Evolutionary conservation across 2,113 vertebrate genomes (phyloP).

Genomic region (Cairina moschata): DNA sequence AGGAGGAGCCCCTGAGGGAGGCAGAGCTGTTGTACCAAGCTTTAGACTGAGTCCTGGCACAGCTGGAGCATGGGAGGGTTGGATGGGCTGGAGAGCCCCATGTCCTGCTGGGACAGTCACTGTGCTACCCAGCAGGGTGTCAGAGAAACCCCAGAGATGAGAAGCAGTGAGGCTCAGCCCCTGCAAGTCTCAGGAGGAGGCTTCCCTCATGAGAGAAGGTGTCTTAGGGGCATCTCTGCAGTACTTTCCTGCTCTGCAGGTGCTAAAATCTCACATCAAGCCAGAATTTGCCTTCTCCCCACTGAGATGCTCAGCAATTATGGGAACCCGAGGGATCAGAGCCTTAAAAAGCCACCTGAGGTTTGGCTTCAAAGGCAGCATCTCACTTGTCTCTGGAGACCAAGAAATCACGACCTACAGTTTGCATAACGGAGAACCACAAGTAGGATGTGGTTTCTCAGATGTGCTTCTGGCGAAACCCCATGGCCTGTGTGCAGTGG

Average conservation of each 20-base stretch:
- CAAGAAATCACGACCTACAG: neutral
- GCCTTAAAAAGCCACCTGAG: neutral
- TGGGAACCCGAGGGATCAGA: neutral
- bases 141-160: neutral
- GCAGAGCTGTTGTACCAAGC: neutral
- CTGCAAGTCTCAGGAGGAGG: neutral
- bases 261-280: neutral
- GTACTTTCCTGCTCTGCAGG: neutral
- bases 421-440: neutral
- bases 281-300: neutral
- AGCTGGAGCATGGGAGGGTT: neutral
- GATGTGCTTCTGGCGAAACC: neutral
- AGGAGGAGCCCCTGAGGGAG: neutral
- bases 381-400: neutral
- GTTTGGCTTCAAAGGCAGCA: neutral
- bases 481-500: neutral
- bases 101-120: rapidly evolving
- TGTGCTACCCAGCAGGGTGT: neutral
- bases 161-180: neutral
- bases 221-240: neutral
- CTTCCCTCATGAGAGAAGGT: neutral
- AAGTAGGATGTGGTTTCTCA: neutral
- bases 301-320: neutral
- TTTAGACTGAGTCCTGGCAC: neutral
- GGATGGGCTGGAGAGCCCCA: neutral